Percentiles rank a stretch among this genome's conserved stretches.
Conservation (phyloP, 2,113 vertebrate genomes). For the Prietella phreatophila region DNA sequence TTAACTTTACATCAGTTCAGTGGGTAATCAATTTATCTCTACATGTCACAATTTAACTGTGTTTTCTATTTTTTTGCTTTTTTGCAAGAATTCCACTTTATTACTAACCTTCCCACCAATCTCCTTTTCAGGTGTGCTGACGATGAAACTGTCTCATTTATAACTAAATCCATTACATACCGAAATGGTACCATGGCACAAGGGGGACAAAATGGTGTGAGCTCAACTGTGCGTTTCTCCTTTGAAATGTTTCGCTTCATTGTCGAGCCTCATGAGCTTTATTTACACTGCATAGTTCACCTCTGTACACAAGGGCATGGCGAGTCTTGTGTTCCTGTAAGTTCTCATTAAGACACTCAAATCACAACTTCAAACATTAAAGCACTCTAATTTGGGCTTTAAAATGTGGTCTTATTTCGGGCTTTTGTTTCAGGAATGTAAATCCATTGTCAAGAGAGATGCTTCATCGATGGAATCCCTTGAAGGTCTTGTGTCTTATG, state of each 20-base stretch:
- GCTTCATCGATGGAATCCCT: constrained; percentile 37
- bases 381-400: not conserved
- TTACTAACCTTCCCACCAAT: not conserved
- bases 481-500: constrained; percentile 69
- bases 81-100: not conserved
- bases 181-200: constrained; percentile 15
- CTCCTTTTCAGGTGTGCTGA: constrained; percentile 59
- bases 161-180: not conserved
- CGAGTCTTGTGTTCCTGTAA: constrained; percentile 66
- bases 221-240: constrained; percentile 63
- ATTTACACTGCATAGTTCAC: constrained; percentile 72
- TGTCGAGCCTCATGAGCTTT: constrained; percentile 57
- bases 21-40: no score
- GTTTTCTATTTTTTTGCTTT: not conserved
- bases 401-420: not conserved
- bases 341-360: not conserved
- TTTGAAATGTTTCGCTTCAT: constrained; percentile 74
- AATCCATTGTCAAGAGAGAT: constrained; percentile 65
- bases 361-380: not conserved
- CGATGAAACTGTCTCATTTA: constrained; percentile 64
- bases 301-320: constrained; percentile 66
- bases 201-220: constrained; percentile 54
- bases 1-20: no score
- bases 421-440: constrained; percentile 63
- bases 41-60: no score